A percentile compares a stretch with the other conserved stretches of the same genome.
Evolutionary conservation across 1,140 invertebrate genomes (phyloP).

Genomic region (Macrosteles quadrilineatus): DNA sequence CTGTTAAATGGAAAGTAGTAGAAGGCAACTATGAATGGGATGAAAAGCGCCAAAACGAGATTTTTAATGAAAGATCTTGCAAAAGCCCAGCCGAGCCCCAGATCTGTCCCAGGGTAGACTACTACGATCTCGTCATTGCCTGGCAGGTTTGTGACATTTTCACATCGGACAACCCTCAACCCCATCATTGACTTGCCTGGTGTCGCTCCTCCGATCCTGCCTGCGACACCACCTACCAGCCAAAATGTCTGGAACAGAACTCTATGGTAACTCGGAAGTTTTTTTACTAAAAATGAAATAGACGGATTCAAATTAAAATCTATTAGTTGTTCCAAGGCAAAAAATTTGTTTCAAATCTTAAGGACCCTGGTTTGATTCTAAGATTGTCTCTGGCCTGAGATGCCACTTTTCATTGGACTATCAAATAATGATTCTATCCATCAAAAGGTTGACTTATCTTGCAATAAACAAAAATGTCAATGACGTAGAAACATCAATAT

Average conservation of each 20-base stretch:
- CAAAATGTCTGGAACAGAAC: slow-evolving; percentile 72
- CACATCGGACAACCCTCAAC: slow-evolving; percentile 76
- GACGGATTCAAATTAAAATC: too few relatives aligned
- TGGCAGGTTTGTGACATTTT: slow-evolving; percentile 59
- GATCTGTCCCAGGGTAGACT: slow-evolving; percentile 32
- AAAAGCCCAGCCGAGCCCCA: slow-evolving; percentile 59
- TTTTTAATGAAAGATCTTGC: slow-evolving; percentile 80
- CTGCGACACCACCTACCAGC: slow-evolving; percentile 59
- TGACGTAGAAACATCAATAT: too few relatives aligned
- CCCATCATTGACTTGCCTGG: slow-evolving; percentile 85
- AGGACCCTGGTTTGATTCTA: too few relatives aligned
- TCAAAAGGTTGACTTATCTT: too few relatives aligned
- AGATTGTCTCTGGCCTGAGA: too few relatives aligned
- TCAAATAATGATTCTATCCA: too few relatives aligned
- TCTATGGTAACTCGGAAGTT: too few relatives aligned
- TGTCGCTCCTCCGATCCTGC: slow-evolving; percentile 75
- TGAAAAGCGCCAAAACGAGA: slow-evolving; percentile 76
- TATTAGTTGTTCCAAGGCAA: too few relatives aligned
- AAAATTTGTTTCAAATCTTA: too few relatives aligned
- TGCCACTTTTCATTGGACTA: too few relatives aligned
- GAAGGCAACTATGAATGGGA: slow-evolving; percentile 78
- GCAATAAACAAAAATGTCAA: too few relatives aligned
- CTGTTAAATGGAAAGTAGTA: slow-evolving; percentile 83
- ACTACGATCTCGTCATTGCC: slow-evolving; percentile 47
- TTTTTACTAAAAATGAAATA: too few relatives aligned